Base-by-base conservation (phyloP, 2,888 invertebrate species). In the Tanypteryx hageni region DNA sequence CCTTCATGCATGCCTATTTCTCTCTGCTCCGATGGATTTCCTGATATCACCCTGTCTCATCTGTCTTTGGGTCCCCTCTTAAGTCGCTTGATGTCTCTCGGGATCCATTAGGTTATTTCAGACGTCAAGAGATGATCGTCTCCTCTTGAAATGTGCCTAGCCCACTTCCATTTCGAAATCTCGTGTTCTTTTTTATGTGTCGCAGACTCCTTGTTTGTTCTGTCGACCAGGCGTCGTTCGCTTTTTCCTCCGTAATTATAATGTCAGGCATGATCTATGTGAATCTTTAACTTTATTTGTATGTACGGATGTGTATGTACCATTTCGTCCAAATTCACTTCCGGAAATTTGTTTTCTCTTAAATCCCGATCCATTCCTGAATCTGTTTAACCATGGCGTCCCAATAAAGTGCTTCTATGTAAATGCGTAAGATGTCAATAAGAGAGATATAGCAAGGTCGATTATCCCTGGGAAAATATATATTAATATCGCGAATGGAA, bases 51-150 rank as follows among this genome's bases (percentile, higher is more conserved):
- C 76, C 27, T 76, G 27, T 76, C 76, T 76, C 76, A 76, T 76
- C 22, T 76, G 76, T 76, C 76, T 76, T 76, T 76, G 76, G 76
- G 3, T 22, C 27, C 76, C 76, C 76, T 76, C 76, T 76, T 76
- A 76, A 76, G 22, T 76, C 76, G 22, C 76, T 76, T 11, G 76
- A 76, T 76, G 76, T 76, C 76, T 76, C 76, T 13, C 27, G 76
- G 76, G 22, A 76, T 76, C 76, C 76, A 76, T 76, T 76, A 76
- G 76, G 76, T 76, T 76, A 76, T 76, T 76, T 76, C 76, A 76
- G 76, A 76, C 76, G 76, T 76, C 76, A 76, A 76, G 76, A 76
- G 76, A 76, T 76, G 76, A 76, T 76, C 76, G 22, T 76, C 76
- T 76, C 76, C 22, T 76, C 76, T 76, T 76, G 76, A 76, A 76